These are phyloP conservation scores for Pantala flavescens DNA, from an alignment of 1,140 invertebrate genomes.

Conservation along the genomic window DNA sequence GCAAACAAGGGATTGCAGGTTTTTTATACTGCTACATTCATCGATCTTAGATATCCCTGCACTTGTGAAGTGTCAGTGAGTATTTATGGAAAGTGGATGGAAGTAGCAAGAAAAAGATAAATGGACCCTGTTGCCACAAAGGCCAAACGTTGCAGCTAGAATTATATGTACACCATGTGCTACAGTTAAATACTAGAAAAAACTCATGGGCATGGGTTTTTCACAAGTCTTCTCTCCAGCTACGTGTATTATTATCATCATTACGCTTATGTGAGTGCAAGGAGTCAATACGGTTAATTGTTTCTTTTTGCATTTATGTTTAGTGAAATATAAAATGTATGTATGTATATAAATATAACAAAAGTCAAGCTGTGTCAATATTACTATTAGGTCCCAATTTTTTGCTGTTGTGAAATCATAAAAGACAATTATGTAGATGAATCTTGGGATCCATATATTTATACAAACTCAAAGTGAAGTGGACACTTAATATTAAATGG, in stretches of 20 bases:
- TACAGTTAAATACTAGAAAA: not conserved
- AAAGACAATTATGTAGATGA: not conserved
- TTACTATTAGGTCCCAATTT: not conserved
- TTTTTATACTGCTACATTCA: not conserved
- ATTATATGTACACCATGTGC: not conserved
- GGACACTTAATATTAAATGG: too few relatives aligned
- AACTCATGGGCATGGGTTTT: conserved; percentile 4
- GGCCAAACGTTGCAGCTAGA: not conserved
- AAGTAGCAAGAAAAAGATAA: not conserved
- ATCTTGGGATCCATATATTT: not conserved
- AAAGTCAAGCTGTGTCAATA: not conserved
- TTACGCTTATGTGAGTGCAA: conserved; percentile 6
- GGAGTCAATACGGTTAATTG: not conserved
- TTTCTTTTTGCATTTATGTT: not conserved
- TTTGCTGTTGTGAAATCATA: not conserved
- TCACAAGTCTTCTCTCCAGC: not conserved
- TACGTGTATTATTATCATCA: not conserved
- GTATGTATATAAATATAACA: conserved; percentile 9
- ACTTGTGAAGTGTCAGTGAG: not conserved
- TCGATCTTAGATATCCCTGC: not conserved
- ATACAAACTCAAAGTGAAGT: too few relatives aligned
- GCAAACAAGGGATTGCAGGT: not conserved
- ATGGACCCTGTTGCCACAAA: not conserved
- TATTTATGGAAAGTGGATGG: not conserved
- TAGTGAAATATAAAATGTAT: not conserved